Evolutionary conservation across 2,113 vertebrate genomes (phyloP).

Genomic region (Xiphias gladius): DNA sequence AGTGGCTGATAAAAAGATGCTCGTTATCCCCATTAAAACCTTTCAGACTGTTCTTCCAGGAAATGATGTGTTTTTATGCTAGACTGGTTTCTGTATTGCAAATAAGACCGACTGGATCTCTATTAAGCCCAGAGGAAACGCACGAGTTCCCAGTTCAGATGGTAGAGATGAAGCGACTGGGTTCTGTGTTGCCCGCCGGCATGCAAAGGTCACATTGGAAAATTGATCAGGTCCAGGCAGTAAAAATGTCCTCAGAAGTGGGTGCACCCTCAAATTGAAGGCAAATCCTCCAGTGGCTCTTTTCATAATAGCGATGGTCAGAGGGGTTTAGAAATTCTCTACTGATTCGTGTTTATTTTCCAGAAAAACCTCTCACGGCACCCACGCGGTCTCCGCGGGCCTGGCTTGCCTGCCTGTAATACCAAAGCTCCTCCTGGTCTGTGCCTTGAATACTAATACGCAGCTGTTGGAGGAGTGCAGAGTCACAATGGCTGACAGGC

Average conservation of each 20-base stretch:
- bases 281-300: conserved; percentile 11
- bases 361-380: conserved; percentile 24
- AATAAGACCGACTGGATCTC: background rate
- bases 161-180: background rate
- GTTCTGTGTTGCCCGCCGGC: background rate
- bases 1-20: background rate
- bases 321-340: background rate
- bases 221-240: conserved; percentile 34
- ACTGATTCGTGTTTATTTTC: conserved; percentile 3
- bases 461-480: conserved; percentile 42
- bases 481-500: conserved; percentile 62
- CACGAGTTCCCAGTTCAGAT: conserved; percentile 32
- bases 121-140: background rate
- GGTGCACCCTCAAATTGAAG: conserved; percentile 2
- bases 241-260: conserved; percentile 5
- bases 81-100: background rate
- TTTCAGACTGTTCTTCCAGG: background rate
- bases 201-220: conserved; percentile 53
- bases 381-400: background rate
- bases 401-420: too few species aligned
- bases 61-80: conserved; percentile 5
- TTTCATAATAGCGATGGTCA: background rate
- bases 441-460: conserved; percentile 60
- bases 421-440: conserved; percentile 20
- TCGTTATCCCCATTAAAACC: background rate